Evolutionary conservation across 2,888 invertebrate species (phyloP).

Genomic region (Agapostemon virescens): DNA sequence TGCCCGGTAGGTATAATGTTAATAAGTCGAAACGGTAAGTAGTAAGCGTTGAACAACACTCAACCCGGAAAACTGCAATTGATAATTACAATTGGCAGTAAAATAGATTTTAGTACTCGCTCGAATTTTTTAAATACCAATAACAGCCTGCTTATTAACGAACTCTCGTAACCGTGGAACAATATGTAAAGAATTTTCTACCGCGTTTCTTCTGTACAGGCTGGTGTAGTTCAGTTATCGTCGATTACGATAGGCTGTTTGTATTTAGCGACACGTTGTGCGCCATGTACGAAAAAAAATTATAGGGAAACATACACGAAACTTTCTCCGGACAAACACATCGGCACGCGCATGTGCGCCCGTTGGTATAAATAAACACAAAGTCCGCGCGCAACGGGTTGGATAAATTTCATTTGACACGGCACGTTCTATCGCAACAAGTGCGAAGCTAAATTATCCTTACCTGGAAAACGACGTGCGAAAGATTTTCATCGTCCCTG

Average conservation of each 20-base stretch:
- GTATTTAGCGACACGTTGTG: neutral
- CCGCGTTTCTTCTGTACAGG: neutral
- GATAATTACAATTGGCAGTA: neutral
- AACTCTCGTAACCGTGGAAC: neutral
- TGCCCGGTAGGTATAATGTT: too few species aligned
- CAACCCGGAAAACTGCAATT: neutral
- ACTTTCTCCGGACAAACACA: neutral
- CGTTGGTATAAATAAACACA: neutral
- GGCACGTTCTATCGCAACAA: neutral
- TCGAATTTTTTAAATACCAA: neutral
- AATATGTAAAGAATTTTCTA: neutral
- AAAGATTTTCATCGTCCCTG: constrained; percentile 91
- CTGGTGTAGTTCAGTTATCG: neutral
- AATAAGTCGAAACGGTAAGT: neutral
- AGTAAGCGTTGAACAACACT: neutral
- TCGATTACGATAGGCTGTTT: neutral
- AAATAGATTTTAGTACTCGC: neutral
- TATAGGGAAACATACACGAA: neutral
- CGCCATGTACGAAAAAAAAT: neutral
- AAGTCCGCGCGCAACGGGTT: neutral
- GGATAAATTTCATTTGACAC: neutral
- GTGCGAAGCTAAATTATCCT: constrained; percentile 42
- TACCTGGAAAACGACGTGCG: constrained; percentile 94
- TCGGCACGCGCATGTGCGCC: neutral
- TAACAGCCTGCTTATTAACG: neutral